Percentiles rank a stretch among this genome's conserved stretches.
phyloP scores from a whole-genome alignment of 2,797 vertebrate species.

The Helarctos malayanus region DNA sequence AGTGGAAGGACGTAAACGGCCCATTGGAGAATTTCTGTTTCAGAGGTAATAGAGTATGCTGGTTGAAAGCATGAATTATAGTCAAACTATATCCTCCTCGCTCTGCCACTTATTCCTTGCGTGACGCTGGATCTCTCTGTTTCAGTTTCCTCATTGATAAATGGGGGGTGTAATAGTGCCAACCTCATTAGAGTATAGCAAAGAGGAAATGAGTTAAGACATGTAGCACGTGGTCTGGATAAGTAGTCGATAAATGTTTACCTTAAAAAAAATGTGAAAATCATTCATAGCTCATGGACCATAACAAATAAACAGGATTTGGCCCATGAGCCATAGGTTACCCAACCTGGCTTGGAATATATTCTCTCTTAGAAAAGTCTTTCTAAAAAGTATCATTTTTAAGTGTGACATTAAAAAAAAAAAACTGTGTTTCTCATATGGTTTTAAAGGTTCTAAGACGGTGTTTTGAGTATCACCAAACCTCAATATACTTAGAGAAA shows the following conservation, averaged over 20 bases:
- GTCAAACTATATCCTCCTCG: background rate
- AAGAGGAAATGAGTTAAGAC: background rate
- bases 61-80: background rate
- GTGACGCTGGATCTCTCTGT: background rate
- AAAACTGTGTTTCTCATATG: background rate
- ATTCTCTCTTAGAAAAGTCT: constrained; percentile 17
- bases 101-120: background rate
- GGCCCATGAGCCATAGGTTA: background rate
- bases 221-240: background rate
- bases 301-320: background rate
- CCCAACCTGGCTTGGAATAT: background rate
- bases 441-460: constrained; percentile 20
- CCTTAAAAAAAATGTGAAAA: background rate
- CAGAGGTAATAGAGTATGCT: background rate
- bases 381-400: background rate
- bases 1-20: too few species aligned
- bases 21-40: background rate
- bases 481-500: background rate
- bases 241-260: background rate
- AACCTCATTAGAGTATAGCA: background rate
- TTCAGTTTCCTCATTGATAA: background rate
- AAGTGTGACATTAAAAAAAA: background rate
- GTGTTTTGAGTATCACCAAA: background rate
- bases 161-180: background rate
- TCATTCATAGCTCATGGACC: background rate